Base-by-base conservation (phyloP, 2,888 invertebrate genomes). In the Notodromas monacha region DNA sequence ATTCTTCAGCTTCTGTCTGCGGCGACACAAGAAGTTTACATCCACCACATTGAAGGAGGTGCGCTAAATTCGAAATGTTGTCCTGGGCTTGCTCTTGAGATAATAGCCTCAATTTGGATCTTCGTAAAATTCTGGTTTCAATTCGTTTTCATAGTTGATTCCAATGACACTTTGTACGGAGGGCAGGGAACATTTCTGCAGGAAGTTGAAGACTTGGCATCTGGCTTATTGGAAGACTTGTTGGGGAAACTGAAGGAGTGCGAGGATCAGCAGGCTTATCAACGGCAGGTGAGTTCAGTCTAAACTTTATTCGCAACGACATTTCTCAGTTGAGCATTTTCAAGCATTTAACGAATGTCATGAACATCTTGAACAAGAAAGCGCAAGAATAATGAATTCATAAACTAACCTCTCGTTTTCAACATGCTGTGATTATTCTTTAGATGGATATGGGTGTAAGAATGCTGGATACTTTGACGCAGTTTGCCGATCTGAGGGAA, bases 131-230 rank as follows among this genome's bases (percentile, higher is more conserved):
- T n/a, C 6, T 21, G n/a, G 21, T n/a, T 21, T 21, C 21, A 21
- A 21, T n/a, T 21, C 21, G 8, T 29, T 33, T 3, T 33, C 42
- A 39, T 65, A 61, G 77, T 86, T 35, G 68, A 84, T 43, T 79
- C 84, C 3, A 89, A 89, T 46, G 84, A 89, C 48, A 60, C 67
- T 33, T 52, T 89, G 26, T 89, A 86, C 45, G 84, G 84, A 12
- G 6, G 5, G 6, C 10, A 27, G 6, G 10, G 12, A 27, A 27
- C 27, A 27, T 27, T n/a, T 12, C 12, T 27, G 27, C 6, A 27
- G 8, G 27, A 27, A 12, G 5, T 27, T 6, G 27, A n/a, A 6
- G 10, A 6, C 6, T 6, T 27, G 8, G 27, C 11, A 27, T 6
- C 10, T 12, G 12, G 27, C 8, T 12, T 27, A 12, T 13, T 27